Percentiles rank a stretch among this genome's conserved stretches.
Evolutionary conservation across 2,797 vertebrate genomes (phyloP).

Genomic region (Pseudochromis fuscus): DNA sequence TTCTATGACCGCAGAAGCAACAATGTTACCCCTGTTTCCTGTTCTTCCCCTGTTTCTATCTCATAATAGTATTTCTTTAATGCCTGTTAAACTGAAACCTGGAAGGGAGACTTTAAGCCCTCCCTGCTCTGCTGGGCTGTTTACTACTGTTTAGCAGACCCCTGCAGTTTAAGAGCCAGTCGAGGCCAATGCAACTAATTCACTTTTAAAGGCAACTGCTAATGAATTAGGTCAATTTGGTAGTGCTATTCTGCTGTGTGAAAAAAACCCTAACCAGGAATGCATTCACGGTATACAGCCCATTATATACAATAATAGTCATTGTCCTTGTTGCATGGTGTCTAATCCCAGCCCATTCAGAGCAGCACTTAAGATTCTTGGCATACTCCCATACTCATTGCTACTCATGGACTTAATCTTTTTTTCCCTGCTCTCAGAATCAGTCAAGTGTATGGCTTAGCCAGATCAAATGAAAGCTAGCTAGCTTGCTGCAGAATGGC

Average conservation of each 20-base stretch:
- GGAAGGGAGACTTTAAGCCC: constrained; percentile 46
- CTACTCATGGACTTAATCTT: constrained; percentile 90
- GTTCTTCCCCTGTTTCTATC: constrained; percentile 41
- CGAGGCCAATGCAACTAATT: constrained; percentile 63
- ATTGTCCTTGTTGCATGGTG: constrained; percentile 78
- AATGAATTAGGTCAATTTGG: constrained; percentile 74
- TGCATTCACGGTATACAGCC: constrained; percentile 59
- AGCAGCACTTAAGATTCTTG: constrained; percentile 93
- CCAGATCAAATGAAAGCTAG: constrained; percentile 89
- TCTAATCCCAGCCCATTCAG: constrained; percentile 83
- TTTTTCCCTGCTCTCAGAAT: constrained; percentile 82
- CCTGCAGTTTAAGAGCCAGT: constrained; percentile 62
- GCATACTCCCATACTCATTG: constrained; percentile 89
- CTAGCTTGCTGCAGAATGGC: constrained; percentile 78
- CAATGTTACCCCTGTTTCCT: constrained; percentile 53
- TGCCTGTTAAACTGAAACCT: constrained; percentile 56
- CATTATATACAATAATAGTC: constrained; percentile 79
- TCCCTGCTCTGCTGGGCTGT: constrained; percentile 57
- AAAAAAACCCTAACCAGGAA: constrained; percentile 52
- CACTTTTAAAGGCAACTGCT: constrained; percentile 68
- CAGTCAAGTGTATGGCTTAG: constrained; percentile 90
- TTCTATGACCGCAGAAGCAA: constrained; percentile 41
- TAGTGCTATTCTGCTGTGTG: constrained; percentile 45
- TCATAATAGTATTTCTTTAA: constrained; percentile 61
- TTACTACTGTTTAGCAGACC: constrained; percentile 72